phyloP scores from a whole-genome alignment of 2,888 invertebrate genomes.

The Apotomis capreana region DNA sequence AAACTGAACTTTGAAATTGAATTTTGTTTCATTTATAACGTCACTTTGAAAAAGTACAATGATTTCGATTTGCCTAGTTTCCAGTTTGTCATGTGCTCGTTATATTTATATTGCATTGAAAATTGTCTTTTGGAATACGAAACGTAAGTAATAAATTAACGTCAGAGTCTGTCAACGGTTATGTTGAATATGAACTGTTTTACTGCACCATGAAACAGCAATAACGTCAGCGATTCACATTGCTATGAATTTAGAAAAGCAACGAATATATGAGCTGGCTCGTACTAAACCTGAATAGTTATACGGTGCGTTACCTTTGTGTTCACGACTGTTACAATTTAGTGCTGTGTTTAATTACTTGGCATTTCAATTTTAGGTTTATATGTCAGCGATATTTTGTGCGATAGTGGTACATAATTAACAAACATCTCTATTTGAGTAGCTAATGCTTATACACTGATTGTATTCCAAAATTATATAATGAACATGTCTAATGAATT shows the following conservation, averaged over 20 bases:
- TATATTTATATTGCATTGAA: conserved; percentile 11
- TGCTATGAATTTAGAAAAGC: conserved; percentile 19
- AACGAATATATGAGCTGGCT: background rate
- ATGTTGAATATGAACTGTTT: conserved; percentile 32
- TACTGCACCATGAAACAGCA: conserved; percentile 33
- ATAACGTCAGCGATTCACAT: conserved; percentile 26
- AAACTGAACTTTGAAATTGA: no score
- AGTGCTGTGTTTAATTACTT: background rate
- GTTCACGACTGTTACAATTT: background rate
- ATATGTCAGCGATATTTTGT: background rate
- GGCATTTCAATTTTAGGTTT: background rate
- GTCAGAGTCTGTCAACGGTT: conserved; percentile 25
- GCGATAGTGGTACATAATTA: no score
- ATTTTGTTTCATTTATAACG: no score
- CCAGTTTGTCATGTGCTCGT: no score
- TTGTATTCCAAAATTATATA: no score
- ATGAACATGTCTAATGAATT: no score
- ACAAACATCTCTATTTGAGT: background rate
- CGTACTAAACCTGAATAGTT: conserved; percentile 1
- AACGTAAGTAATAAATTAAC: conserved; percentile 24
- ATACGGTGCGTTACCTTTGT: background rate
- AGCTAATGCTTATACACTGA: no score
- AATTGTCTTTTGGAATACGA: conserved; percentile 4
- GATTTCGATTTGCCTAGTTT: no score
- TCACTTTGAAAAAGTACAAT: no score